phyloP scores from a whole-genome alignment of 2,113 vertebrate genomes.

The Thalassoma bifasciatum region DNA sequence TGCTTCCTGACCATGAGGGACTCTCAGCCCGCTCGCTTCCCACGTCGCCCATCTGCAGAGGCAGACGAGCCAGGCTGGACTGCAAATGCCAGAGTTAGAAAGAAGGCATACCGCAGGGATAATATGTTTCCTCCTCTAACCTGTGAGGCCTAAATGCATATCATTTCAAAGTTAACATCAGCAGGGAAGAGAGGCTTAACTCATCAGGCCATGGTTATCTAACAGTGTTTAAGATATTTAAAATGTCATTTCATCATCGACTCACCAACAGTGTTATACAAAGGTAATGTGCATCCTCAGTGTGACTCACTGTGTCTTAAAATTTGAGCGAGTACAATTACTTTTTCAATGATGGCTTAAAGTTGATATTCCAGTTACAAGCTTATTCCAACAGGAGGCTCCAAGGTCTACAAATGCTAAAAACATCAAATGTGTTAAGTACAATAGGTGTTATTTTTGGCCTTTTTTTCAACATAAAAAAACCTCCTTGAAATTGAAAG shows the following conservation, averaged over 20 bases:
- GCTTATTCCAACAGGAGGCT: too few species aligned
- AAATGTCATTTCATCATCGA: background rate
- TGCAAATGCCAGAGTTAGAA: conserved; percentile 79
- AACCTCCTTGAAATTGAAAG: too few species aligned
- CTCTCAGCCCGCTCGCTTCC: conserved; percentile 61
- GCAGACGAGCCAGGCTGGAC: conserved; percentile 56
- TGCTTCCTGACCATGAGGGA: conserved; percentile 78
- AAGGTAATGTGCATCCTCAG: conserved; percentile 1
- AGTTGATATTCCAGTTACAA: too few species aligned
- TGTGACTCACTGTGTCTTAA: background rate
- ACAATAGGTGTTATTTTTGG: too few species aligned
- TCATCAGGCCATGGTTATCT: background rate
- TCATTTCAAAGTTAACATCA: conserved; percentile 37
- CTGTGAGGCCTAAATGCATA: conserved; percentile 23
- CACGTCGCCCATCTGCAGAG: conserved; percentile 72
- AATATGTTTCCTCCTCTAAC: conserved; percentile 37
- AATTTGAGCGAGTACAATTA: background rate
- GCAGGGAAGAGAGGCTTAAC: conserved; percentile 7
- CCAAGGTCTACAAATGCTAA: too few species aligned
- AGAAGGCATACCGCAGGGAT: conserved; percentile 48
- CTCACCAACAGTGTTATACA: conserved; percentile 6
- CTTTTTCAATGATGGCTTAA: background rate
- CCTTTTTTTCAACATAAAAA: too few species aligned
- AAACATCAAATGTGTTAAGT: too few species aligned
- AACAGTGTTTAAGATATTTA: background rate